Evolutionary conservation across 2,797 vertebrate genomes (phyloP).

Genomic region (Clarias laeviceps): DNA sequence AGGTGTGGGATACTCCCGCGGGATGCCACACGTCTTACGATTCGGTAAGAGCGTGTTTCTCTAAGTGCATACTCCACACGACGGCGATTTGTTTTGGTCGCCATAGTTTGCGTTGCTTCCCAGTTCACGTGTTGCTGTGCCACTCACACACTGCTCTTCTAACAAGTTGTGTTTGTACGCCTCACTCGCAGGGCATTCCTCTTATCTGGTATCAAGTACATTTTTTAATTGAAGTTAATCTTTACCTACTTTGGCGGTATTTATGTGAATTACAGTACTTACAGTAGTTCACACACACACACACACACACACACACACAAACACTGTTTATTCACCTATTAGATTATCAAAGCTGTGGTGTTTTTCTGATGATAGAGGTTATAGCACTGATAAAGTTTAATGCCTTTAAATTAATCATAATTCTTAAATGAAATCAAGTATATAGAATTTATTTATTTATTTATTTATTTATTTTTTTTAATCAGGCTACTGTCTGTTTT

Average conservation of each 20-base stretch:
- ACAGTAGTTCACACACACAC: not conserved
- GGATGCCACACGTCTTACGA: slow-evolving; percentile 97
- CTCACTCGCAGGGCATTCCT: not conserved
- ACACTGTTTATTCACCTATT: not conserved
- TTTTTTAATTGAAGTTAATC: not conserved
- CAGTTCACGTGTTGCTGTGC: slow-evolving; percentile 55
- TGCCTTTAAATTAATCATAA: not conserved
- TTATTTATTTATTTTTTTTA: no score
- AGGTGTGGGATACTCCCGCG: slow-evolving; percentile 91
- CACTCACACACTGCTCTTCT: slow-evolving; percentile 11
- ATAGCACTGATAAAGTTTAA: not conserved
- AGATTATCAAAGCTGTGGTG: not conserved
- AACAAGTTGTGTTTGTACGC: slow-evolving; percentile 17
- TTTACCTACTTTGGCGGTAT: not conserved
- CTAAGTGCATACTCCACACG: not conserved
- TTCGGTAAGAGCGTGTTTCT: slow-evolving; percentile 85
- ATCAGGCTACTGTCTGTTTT: not conserved
- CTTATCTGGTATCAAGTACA: not conserved
- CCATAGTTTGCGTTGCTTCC: slow-evolving; percentile 50
- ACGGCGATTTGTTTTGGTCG: slow-evolving; percentile 38
- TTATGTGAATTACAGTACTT: slow-evolving; percentile 1
- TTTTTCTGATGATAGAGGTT: not conserved
- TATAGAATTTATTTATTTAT: no score
- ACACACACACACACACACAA: slow-evolving; percentile 17
- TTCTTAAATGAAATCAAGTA: not conserved